Conservation (phyloP, 2,888 invertebrate genomes). For the Hirtodrosophila duncani region DNA sequence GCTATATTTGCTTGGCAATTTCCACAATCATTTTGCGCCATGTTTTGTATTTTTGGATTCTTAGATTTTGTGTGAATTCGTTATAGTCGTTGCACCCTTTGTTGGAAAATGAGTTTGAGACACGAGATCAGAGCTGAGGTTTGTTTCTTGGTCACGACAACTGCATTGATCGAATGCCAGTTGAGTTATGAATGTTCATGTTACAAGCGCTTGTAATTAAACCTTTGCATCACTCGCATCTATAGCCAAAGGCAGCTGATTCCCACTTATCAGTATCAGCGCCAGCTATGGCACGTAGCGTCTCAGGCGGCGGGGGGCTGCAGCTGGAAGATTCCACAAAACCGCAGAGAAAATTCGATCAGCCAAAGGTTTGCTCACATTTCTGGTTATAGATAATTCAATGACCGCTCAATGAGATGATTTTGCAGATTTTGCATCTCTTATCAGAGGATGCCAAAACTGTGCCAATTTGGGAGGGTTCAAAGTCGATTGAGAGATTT, state of each 20-base stretch:
- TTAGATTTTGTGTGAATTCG: no score
- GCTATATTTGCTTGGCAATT: constrained; percentile 29
- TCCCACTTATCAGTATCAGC: constrained; percentile 17
- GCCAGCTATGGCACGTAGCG: constrained; percentile 11
- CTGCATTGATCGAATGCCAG: constrained; percentile 65
- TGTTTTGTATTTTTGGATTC: constrained; percentile 9
- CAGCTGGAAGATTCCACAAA: constrained; percentile 5
- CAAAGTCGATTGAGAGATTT: no score
- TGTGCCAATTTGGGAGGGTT: no score
- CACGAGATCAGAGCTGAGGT: no score
- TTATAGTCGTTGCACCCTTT: no score
- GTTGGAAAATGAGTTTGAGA: no score
- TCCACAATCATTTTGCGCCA: constrained; percentile 50
- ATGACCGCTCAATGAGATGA: no score
- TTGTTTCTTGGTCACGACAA: constrained; percentile 53
- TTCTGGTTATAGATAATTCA: constrained; percentile 8
- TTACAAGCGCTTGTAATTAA: constrained; percentile 61
- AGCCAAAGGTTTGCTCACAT: not conserved
- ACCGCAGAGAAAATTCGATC: constrained; percentile 5
- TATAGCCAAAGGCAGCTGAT: constrained; percentile 19
- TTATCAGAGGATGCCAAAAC: no score
- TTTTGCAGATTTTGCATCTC: no score
- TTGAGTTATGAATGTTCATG: constrained; percentile 55
- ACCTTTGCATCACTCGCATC: constrained; percentile 41
- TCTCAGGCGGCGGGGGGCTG: not conserved